Evolutionary conservation across 1,140 invertebrate genomes (phyloP), one percentile per base, ranked within the genome.

Genomic region (Aphaenogaster ashmeadi): DNA sequence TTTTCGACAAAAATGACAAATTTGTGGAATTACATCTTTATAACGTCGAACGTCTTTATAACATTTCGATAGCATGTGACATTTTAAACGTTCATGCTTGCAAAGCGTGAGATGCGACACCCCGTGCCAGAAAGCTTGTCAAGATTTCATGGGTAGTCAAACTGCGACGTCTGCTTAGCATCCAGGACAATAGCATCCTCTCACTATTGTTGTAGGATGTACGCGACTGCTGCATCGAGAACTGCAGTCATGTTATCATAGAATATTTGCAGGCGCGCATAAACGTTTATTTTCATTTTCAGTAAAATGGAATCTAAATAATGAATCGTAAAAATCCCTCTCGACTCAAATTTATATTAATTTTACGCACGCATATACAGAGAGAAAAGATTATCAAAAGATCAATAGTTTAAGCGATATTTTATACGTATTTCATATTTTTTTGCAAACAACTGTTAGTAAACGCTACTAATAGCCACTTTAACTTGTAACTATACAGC

Each of bases 101-200:
- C 52, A 69, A 66, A 74, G 47, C 33, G 50, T 66, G 56, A 74
- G 27, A 50, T 50, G 80, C 47, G 56, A 89, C 87, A 69, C 52
- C 36, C 21, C 47, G 69, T 52, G 50, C 2, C 7, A 67, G 88
- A 89, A 77, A 89, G 66, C 62, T 64, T 52, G 9, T 69, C 66
- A 89, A 80, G 64, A 74, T 89, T 89, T 88, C 80, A 67, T 60
- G 79, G 50, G 33, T 50, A 77, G 54, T 62, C 47, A 54, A 62
- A 62, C 50, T 50, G 47, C 60, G 41, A 44, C 50, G 13, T 5
- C 64, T 52, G 47, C 66, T 88, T 85, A 58, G 54, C 88, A 38
- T 15, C 9, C 56, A 18, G 33, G 58, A 88, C 87, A 86, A 86
- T 66, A 72, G 50, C 27, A 77, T 56, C 27, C 21, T n/a, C 11